These are phyloP conservation scores for Xestia sexstrigata DNA, from an alignment of 2,888 invertebrate genomes.

Conservation along the genomic window DNA sequence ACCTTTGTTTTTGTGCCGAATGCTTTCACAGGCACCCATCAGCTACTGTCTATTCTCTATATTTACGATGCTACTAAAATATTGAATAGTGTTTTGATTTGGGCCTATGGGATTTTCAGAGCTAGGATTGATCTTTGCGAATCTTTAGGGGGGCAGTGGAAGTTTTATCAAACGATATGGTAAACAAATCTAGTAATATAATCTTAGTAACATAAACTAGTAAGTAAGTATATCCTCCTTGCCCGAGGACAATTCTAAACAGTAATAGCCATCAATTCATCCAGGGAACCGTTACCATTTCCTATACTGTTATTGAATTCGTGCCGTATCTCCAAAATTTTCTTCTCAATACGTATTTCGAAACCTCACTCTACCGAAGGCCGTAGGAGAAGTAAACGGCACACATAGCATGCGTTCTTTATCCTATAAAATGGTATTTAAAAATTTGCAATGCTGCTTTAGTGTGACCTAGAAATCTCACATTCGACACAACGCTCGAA, in stretches of 20 bases:
- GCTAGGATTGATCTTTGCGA: neutral
- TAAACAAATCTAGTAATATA: too few relatives aligned
- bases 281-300: conserved; percentile 3
- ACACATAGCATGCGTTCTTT: conserved; percentile 69
- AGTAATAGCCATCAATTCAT: conserved; percentile 3
- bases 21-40: conserved; percentile 10
- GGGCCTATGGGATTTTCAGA: neutral
- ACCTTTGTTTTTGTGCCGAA: conserved; percentile 40
- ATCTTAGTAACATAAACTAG: too few relatives aligned
- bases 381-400: conserved; percentile 65
- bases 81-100: neutral
- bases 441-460: conserved; percentile 81
- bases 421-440: conserved; percentile 71
- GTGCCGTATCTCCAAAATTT: conserved; percentile 63
- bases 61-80: neutral
- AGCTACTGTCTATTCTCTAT: neutral
- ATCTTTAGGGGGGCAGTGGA: neutral
- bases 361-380: conserved; percentile 67
- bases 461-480: conserved; percentile 81
- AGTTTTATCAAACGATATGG: neutral
- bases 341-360: conserved; percentile 57
- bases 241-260: neutral
- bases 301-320: conserved; percentile 44
- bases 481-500: conserved; percentile 73
- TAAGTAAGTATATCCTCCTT: neutral